These are phyloP conservation scores for Eupeodes luniger DNA, from an alignment of 2,888 invertebrate genomes.

Conservation along the genomic window DNA sequence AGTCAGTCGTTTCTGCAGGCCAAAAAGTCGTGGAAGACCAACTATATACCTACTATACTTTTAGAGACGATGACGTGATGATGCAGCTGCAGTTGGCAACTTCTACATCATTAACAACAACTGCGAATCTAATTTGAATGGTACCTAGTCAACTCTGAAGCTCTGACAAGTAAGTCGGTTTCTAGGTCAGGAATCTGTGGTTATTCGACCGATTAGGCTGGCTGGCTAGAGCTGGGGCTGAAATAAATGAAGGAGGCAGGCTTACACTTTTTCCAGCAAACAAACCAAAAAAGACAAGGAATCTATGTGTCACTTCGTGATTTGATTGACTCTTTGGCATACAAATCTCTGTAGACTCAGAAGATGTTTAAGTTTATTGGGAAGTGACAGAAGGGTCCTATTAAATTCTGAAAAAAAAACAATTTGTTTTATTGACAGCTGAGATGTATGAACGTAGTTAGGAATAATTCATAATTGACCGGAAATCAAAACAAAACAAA, in stretches of 20 bases:
- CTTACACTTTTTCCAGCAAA: constrained; percentile 13
- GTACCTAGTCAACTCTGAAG: constrained; percentile 27
- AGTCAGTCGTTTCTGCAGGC: constrained; percentile 48
- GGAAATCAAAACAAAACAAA: constrained; percentile 35
- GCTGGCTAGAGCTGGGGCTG: too few relatives aligned
- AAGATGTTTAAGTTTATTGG: background rate
- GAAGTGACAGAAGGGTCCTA: background rate
- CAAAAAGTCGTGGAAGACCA: constrained; percentile 50
- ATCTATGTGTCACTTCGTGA: constrained; percentile 13
- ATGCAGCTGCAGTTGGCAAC: constrained; percentile 45
- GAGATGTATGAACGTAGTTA: background rate
- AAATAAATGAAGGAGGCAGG: background rate
- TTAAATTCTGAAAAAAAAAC: background rate
- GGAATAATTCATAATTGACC: background rate
- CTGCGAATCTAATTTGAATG: constrained; percentile 58
- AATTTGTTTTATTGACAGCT: background rate
- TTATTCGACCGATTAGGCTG: constrained; percentile 46
- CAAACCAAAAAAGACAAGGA: background rate
- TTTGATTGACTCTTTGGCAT: background rate
- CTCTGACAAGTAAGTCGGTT: constrained; percentile 62
- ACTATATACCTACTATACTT: background rate
- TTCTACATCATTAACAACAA: constrained; percentile 54
- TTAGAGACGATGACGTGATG: constrained; percentile 14
- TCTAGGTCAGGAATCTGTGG: constrained; percentile 56
- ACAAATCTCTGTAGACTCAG: background rate